A percentile compares a stretch with the other conserved stretches of the same genome.
phyloP scores from a whole-genome alignment of 2,113 vertebrate genomes.

The Rhadina sibilatrix region DNA sequence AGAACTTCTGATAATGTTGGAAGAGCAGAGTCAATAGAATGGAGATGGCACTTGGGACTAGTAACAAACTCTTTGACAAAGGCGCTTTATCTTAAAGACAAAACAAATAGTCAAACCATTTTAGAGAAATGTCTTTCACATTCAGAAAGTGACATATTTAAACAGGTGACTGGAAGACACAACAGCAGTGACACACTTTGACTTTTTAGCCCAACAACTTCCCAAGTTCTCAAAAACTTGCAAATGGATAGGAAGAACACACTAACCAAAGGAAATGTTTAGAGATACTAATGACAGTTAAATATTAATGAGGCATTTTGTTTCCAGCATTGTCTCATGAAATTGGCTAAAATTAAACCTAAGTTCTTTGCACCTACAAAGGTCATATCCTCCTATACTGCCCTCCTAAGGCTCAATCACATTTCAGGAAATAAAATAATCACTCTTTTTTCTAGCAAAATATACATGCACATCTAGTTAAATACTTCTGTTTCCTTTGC shows the following conservation, averaged over 20 bases:
- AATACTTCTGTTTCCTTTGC: not conserved
- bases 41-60: conserved; percentile 77
- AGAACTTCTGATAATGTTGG: conserved; percentile 80
- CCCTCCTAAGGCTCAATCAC: not conserved
- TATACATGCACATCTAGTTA: not conserved
- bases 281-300: not conserved
- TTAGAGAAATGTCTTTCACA: not conserved
- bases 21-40: conserved; percentile 75
- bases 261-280: not conserved
- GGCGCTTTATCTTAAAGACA: conserved; percentile 80
- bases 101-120: not conserved
- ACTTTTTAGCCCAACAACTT: not conserved
- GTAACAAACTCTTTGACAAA: conserved; percentile 79
- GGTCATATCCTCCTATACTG: not conserved
- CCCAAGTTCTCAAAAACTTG: not conserved
- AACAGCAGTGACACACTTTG: not conserved
- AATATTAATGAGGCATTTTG: not conserved
- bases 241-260: not conserved
- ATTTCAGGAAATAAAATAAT: not conserved
- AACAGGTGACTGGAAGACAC: not conserved
- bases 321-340: not conserved
- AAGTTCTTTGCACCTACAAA: not conserved
- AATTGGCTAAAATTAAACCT: not conserved
- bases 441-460: not conserved
- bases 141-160: not conserved